These are phyloP conservation scores for Orchestes rusci DNA, from an alignment of 2,888 invertebrate genomes.

Conservation along the genomic window DNA sequence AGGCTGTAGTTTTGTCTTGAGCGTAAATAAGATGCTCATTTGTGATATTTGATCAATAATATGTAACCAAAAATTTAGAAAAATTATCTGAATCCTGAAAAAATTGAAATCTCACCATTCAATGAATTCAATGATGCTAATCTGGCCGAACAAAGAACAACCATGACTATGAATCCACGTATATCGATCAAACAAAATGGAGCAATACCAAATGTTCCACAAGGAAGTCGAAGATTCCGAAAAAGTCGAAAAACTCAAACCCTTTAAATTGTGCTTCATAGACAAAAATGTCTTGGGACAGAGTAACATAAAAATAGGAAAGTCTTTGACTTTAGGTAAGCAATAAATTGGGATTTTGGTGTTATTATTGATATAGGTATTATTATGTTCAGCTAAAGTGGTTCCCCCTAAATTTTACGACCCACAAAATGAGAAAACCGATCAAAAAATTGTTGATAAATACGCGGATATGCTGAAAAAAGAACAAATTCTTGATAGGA, in stretches of 20 bases:
- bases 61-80: no score
- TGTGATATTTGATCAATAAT: no score
- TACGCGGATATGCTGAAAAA: constrained; percentile 35
- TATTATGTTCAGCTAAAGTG: constrained; percentile 8
- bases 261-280: constrained; percentile 39
- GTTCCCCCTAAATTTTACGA: constrained; percentile 39
- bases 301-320: constrained; percentile 33
- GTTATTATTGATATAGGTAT: constrained; percentile 3
- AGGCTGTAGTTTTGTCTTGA: no score
- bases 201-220: neutral
- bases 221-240: constrained; percentile 9
- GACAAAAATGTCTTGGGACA: constrained; percentile 31
- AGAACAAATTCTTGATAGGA: constrained; percentile 36
- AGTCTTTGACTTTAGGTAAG: constrained; percentile 29
- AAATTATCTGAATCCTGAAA: no score
- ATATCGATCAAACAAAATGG: constrained; percentile 31
- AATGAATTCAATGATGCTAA: no score
- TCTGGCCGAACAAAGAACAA: no score
- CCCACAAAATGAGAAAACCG: constrained; percentile 24
- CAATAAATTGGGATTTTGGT: neutral
- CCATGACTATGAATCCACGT: no score
- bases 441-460: constrained; percentile 30
- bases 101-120: no score
- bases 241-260: constrained; percentile 27
- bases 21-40: no score